These are phyloP conservation scores for Neosilurus hyrtlii DNA, from an alignment of 2,797 vertebrate species.

Conservation along the genomic window DNA sequence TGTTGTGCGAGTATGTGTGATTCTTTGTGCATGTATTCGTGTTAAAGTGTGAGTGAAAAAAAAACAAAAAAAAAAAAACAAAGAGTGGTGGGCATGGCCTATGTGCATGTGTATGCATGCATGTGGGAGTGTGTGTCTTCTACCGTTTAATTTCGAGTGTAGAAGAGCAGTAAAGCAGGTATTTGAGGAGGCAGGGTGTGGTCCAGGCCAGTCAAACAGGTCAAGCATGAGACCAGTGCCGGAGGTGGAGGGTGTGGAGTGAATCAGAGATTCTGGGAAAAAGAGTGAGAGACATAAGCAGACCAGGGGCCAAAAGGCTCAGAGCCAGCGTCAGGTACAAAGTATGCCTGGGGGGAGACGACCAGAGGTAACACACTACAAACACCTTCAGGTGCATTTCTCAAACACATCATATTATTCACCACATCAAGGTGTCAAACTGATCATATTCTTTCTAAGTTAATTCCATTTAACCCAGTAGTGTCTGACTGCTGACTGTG, in stretches of 20 bases:
- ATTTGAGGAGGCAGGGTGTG: slow-evolving; percentile 60
- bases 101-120: slow-evolving; percentile 10
- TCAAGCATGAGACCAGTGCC: slow-evolving; percentile 70
- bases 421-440: slow-evolving; percentile 29
- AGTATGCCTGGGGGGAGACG: slow-evolving; percentile 55
- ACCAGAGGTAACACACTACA: slow-evolving; percentile 56
- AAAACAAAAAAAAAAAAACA: not conserved
- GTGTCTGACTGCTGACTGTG: not conserved
- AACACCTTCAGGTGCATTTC: slow-evolving; percentile 49
- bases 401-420: slow-evolving; percentile 21
- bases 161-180: slow-evolving; percentile 58
- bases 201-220: slow-evolving; percentile 73
- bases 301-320: slow-evolving; percentile 57
- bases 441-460: slow-evolving; percentile 36
- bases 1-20: slow-evolving; percentile 26
- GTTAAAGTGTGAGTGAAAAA: not conserved
- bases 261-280: slow-evolving; percentile 56
- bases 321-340: slow-evolving; percentile 58
- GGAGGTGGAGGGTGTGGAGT: slow-evolving; percentile 52
- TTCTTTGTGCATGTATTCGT: not conserved
- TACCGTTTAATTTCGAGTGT: slow-evolving; percentile 46
- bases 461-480: slow-evolving; percentile 43
- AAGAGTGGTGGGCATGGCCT: not conserved
- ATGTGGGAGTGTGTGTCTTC: slow-evolving; percentile 20
- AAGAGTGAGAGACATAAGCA: slow-evolving; percentile 57